Conservation (phyloP, 1,140 invertebrate species). For the Scaptodrosophila lebanonensis region DNA sequence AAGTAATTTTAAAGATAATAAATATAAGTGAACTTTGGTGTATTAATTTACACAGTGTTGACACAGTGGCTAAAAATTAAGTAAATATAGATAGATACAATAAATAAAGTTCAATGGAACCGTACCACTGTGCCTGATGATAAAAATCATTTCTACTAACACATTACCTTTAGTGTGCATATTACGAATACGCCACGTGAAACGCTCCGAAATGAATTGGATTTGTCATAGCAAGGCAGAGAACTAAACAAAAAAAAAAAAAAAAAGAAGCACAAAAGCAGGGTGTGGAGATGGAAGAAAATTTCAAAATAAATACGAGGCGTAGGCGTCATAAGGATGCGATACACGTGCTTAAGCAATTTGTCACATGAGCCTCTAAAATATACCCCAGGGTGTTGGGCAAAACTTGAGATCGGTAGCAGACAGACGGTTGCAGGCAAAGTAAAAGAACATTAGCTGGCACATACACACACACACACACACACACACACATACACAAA, state of each 20-base stretch:
- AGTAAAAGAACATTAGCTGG: slow-evolving; percentile 45
- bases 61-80: no score
- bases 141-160: slow-evolving; percentile 45
- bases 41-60: no score
- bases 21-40: no score
- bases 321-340: slow-evolving; percentile 60
- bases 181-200: slow-evolving; percentile 66
- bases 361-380: slow-evolving; percentile 77
- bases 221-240: slow-evolving; percentile 58
- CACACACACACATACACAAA: not conserved
- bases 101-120: no score
- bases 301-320: slow-evolving; percentile 14
- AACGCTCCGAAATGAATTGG: slow-evolving; percentile 58
- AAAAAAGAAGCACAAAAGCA: not conserved
- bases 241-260: slow-evolving; percentile 2
- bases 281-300: slow-evolving; percentile 19
- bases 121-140: slow-evolving; percentile 26
- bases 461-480: slow-evolving; percentile 1
- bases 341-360: slow-evolving; percentile 70
- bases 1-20: no score
- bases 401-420: slow-evolving; percentile 28
- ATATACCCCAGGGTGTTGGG: slow-evolving; percentile 69
- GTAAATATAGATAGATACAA: no score
- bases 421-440: slow-evolving; percentile 5
- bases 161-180: slow-evolving; percentile 66